Evolutionary conservation across 2,797 vertebrate species (phyloP), one percentile per base, ranked within the genome.

Genomic region (Sylvilagus floridanus): DNA sequence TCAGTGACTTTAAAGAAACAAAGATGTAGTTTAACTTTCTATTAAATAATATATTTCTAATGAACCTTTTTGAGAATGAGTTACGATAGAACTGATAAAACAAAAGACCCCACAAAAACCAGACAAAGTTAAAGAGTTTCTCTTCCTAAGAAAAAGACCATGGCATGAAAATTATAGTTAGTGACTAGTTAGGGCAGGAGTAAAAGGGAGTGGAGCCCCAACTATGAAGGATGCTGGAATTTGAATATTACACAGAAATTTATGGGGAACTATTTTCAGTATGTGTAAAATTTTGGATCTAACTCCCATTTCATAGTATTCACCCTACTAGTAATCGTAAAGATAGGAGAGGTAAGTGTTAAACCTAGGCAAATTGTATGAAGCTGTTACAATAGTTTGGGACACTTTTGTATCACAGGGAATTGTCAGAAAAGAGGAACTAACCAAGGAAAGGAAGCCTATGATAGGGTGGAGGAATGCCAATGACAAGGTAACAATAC

Each of bases 11-110:
- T 78, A 52, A 54, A 83, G 37, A 90, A 54, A 12, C 21, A 32
- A 95, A 84, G 35, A 37, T 88, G 19, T 79, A 88, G 84, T 24
- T 85, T 82, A 37, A 91, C 84, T 84, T 95, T 93, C 37, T 35
- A 1, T 84, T 84, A 11, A 73, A 84, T 93, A 84, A 73, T 77
- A 22, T 50, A 62, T 90, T 93, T 22, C 30, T 63, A 19, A 24
- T 69, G 72, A 87, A 78, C 32, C n/a, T 42, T 57, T 88, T 76
- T 87, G 72, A 22, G 5, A 84, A 5, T 73, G 9, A 87, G 32
- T 88, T 93, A 75, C 60, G 84, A 75, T 16, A 72, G 90, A 95
- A 57, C 5, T 14, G 14, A 8, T 30, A 66, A 84, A 26, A 84
- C 66, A 78, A 79, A 60, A 35, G 32, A n/a, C 28, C 6, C 52